phyloP scores from a whole-genome alignment of 1,140 invertebrate species.

The Drosophila eugracilis region DNA sequence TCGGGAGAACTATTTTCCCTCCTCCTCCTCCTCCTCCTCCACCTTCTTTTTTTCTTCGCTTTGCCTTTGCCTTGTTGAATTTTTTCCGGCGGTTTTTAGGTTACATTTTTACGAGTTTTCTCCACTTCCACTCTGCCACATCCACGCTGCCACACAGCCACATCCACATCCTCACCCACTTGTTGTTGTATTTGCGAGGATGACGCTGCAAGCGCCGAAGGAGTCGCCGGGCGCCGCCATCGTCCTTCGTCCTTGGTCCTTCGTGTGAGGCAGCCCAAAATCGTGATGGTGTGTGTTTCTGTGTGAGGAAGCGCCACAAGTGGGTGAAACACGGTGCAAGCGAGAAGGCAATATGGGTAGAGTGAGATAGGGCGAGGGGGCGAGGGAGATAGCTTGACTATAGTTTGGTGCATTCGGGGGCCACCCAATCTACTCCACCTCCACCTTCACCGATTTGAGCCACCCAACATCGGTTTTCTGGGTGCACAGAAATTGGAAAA shows the following conservation, averaged over 20 bases:
- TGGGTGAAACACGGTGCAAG: conserved; percentile 55
- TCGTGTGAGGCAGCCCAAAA: conserved; percentile 71
- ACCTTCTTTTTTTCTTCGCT: conserved; percentile 17
- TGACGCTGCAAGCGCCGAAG: conserved; percentile 54
- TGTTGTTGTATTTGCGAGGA: conserved; percentile 47
- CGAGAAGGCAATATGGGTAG: conserved; percentile 12
- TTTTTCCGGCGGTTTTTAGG: conserved; percentile 84
- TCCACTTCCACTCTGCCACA: conserved; percentile 63
- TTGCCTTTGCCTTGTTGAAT: conserved; percentile 63
- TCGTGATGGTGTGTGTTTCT: conserved; percentile 48
- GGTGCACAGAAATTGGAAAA: conserved; percentile 80
- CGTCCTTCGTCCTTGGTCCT: conserved; percentile 58
- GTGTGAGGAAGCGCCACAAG: conserved; percentile 71
- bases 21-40: too few species aligned
- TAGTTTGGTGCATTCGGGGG: conserved; percentile 56
- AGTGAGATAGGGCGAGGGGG: neutral
- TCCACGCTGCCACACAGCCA: conserved; percentile 55
- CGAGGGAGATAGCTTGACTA: conserved; percentile 12
- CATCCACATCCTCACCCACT: conserved; percentile 54
- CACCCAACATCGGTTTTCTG: conserved; percentile 29
- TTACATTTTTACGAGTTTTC: conserved; percentile 83
- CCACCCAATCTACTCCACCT: conserved; percentile 6
- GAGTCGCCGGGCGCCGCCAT: conserved; percentile 45
- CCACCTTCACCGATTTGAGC: conserved; percentile 3
- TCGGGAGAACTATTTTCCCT: conserved; percentile 20